Conservation (phyloP, 2,888 invertebrate species). For the Netelia virgata region DNA sequence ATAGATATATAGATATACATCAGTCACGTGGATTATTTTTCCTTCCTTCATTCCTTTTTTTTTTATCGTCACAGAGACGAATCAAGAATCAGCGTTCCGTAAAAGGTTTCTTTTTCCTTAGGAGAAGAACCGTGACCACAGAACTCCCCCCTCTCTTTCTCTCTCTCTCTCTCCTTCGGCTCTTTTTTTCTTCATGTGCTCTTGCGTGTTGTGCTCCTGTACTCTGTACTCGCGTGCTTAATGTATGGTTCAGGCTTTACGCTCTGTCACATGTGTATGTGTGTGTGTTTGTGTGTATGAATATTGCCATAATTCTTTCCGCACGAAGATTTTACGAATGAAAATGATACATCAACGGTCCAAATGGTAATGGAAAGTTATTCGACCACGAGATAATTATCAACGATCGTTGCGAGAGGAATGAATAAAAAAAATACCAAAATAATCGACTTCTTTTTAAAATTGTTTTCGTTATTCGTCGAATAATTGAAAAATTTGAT, state of each 20-base stretch:
- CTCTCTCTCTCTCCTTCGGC: background rate
- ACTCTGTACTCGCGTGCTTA: conserved; percentile 30
- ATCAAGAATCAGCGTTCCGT: conserved; percentile 48
- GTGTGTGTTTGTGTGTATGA: background rate
- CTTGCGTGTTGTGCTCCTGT: conserved; percentile 3
- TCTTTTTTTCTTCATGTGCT: conserved; percentile 1
- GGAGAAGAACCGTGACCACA: conserved; percentile 51
- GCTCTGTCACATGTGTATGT: conserved; percentile 15
- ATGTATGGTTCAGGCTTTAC: conserved; percentile 22
- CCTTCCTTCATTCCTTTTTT: conserved; percentile 28
- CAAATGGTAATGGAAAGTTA: background rate
- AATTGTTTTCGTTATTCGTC: too few species aligned
- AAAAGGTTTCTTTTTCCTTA: conserved; percentile 40
- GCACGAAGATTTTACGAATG: conserved; percentile 6
- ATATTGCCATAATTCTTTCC: conserved; percentile 1
- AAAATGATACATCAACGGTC: background rate
- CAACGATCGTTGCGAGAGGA: background rate
- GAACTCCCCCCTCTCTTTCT: conserved; percentile 14
- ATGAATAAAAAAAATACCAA: too few species aligned
- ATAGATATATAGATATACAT: background rate
- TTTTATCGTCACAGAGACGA: conserved; percentile 24
- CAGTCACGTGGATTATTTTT: background rate
- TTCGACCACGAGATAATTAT: background rate
- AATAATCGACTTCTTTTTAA: too few species aligned
- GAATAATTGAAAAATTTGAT: too few species aligned